A percentile compares a stretch with the other conserved stretches of the same genome.
Evolutionary conservation across 1,140 invertebrate species (phyloP).

Genomic region (Maconellicoccus hirsutus): DNA sequence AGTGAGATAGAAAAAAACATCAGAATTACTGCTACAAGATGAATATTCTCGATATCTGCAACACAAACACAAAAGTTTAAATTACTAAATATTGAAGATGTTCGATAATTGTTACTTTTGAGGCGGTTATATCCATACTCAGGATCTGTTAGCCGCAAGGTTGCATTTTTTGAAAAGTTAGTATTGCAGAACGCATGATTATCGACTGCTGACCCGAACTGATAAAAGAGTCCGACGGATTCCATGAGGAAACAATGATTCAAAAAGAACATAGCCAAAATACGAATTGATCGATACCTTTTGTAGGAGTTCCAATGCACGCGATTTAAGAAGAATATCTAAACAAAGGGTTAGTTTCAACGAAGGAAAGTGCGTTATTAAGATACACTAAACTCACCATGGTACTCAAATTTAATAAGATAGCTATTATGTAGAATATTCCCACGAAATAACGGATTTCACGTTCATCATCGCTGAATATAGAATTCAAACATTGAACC

Average conservation of each 20-base stretch:
- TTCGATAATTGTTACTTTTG: constrained; percentile 1
- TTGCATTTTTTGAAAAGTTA: too few relatives aligned
- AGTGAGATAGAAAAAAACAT: constrained; percentile 88
- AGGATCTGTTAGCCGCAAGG: constrained; percentile 70
- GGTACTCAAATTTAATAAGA: constrained; percentile 23
- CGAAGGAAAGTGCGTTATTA: not conserved
- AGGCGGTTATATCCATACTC: constrained; percentile 38
- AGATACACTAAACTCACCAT: constrained; percentile 25
- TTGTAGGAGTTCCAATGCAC: constrained; percentile 84
- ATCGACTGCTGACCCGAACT: constrained; percentile 68
- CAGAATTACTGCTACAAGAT: constrained; percentile 84
- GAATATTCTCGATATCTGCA: constrained; percentile 33
- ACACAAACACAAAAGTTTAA: too few relatives aligned
- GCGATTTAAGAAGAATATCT: constrained; percentile 85
- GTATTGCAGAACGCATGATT: constrained; percentile 80
- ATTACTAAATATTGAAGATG: too few relatives aligned
- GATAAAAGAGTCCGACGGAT: constrained; percentile 74
- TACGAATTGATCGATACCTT: constrained; percentile 65
- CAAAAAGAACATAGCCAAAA: constrained; percentile 83
- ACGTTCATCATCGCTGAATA: constrained; percentile 70
- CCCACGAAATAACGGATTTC: constrained; percentile 49
- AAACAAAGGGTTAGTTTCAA: constrained; percentile 24
- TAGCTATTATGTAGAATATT: not conserved
- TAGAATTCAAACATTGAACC: constrained; percentile 71
- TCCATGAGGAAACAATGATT: constrained; percentile 77